Base-by-base conservation (phyloP, 2,113 vertebrate species). In the Cyprinus carpio region DNA sequence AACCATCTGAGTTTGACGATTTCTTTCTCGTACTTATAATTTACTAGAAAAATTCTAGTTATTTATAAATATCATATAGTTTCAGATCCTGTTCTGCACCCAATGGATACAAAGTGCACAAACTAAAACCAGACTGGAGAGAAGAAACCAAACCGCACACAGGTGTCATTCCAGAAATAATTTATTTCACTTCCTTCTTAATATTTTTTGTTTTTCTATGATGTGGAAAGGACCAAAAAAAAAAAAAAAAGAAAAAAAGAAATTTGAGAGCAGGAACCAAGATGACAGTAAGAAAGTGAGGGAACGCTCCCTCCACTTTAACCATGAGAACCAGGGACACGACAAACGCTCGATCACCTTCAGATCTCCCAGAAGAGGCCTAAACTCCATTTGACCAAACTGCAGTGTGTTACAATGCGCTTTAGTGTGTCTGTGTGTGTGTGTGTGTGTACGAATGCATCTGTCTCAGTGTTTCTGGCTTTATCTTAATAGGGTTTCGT, bases 141-240 rank as follows among this genome's bases (percentile, higher is more conserved):
- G 88, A 89, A 92, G 91, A 65, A 51, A 56, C 60, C 87, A 92
- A 82, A 92, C 87, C 83, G 92, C 90, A 90, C 91, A 92, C 93
- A 81, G 88, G 90, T 91, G 92, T 92, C 91, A 93, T 90, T 94
- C 91, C 89, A 93, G 92, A 92, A 93, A 88, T 92, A 90, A 92
- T 92, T 92, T 90, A 92, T 94, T 95, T 95, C 92, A 95, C 90
- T 94, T 94, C 90, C 90, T 89, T 94, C 88, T 93, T 92, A 89
- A 93, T 94, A 92, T 94, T 94, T 95, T 89, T 91, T 91, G 85
- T 92, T 91, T 93, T 91, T 91, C 89, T 91, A 94, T 91, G 92
- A 93, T 94, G 95, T 95, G 94, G 93, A 95, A 95, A 95, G 92
- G 54, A 76, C 25, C 25, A 31, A 76, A 76, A 76, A 54, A 51